Evolutionary conservation across 2,113 vertebrate genomes (phyloP).

Genomic region (Petrocephalus microphthalmus): DNA sequence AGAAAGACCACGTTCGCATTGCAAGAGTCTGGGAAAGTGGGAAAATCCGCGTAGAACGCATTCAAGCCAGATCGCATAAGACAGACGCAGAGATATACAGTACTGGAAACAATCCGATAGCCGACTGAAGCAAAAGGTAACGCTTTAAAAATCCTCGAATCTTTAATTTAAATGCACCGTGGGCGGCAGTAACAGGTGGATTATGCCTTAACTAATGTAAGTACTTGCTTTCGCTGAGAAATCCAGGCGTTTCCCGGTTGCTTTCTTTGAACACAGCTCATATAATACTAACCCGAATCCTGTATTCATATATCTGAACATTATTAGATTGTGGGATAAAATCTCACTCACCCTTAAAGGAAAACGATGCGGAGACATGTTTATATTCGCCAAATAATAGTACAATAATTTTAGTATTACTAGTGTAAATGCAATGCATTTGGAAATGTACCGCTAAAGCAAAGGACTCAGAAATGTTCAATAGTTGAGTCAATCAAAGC

Average conservation of each 20-base stretch:
- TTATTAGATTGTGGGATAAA: not conserved
- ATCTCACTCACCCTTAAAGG: not conserved
- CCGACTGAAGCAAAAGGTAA: constrained; percentile 7
- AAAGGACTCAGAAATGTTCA: no score
- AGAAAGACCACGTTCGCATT: not conserved
- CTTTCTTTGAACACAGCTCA: not conserved
- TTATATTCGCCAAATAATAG: not conserved
- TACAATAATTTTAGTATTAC: not conserved
- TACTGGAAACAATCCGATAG: not conserved
- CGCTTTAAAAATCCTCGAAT: not conserved
- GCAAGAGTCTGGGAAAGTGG: not conserved
- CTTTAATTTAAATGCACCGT: not conserved
- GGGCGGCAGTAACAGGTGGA: not conserved
- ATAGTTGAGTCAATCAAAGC: not conserved
- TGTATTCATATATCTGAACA: not conserved
- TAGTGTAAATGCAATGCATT: not conserved
- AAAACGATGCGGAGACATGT: not conserved
- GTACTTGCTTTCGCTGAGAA: not conserved
- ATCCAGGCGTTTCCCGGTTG: not conserved
- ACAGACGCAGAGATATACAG: no score
- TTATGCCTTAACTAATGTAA: not conserved
- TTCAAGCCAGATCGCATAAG: not conserved
- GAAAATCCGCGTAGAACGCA: not conserved
- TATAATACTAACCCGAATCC: not conserved
- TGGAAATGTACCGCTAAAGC: not conserved